Evolutionary conservation across 2,888 invertebrate genomes (phyloP).

Genomic region (Diplazon laetatorius): DNA sequence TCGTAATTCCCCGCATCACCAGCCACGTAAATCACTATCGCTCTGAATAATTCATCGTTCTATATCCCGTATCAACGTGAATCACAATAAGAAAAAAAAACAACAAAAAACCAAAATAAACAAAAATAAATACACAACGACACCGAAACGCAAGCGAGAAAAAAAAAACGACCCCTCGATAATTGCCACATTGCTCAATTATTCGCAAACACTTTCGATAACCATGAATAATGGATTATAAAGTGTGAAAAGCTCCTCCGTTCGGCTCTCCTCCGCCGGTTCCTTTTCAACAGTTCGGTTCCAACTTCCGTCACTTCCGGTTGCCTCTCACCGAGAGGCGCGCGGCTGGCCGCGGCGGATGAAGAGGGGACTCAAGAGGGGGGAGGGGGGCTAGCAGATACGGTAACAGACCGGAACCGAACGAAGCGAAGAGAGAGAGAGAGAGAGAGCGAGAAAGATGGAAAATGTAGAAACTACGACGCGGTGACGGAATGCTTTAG

Average conservation of each 20-base stretch:
- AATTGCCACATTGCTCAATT: constrained; percentile 44
- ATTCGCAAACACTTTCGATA: constrained; percentile 51
- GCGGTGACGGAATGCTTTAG: constrained; percentile 39
- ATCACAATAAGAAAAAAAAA: constrained; percentile 5
- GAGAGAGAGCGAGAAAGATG: constrained; percentile 1
- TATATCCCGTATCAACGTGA: constrained; percentile 10
- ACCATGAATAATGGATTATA: constrained; percentile 56
- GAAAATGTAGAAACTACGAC: constrained; percentile 1
- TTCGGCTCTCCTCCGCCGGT: neutral
- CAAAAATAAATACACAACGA: constrained; percentile 1
- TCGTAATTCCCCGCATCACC: neutral
- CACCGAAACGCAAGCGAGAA: neutral
- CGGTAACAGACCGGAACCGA: neutral
- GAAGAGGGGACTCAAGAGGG: no score
- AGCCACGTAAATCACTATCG: neutral
- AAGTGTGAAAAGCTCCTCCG: constrained; percentile 25
- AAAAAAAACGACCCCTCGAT: constrained; percentile 15
- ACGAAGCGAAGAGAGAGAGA: neutral
- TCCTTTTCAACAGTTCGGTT: constrained; percentile 31
- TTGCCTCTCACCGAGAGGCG: neutral
- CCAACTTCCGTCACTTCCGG: constrained; percentile 42
- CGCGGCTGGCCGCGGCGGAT: no score
- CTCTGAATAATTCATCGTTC: constrained; percentile 15
- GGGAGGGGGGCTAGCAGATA: no score
- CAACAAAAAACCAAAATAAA: neutral